Conservation (phyloP, 2,888 invertebrate genomes). For the Petrolisthes manimaculis region DNA sequence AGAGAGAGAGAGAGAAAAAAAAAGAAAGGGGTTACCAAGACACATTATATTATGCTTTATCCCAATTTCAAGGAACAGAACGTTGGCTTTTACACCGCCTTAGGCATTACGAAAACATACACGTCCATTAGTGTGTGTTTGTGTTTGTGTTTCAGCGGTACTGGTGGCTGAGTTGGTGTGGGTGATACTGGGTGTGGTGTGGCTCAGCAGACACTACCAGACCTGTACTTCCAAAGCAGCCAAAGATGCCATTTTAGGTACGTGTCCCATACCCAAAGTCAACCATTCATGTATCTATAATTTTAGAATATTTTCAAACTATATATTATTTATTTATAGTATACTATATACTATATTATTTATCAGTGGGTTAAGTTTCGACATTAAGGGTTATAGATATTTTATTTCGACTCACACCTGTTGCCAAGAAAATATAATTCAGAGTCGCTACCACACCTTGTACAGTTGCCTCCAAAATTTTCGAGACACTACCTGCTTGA, state of each 20-base stretch:
- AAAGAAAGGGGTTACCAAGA: not conserved
- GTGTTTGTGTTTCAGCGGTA: constrained; percentile 40
- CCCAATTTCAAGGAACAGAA: no score
- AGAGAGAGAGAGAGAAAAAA: not conserved
- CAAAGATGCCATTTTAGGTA: constrained; percentile 63
- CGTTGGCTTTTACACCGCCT: no score
- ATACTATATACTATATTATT: no score
- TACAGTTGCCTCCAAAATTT: no score
- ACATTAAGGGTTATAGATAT: not conserved
- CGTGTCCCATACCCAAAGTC: constrained; percentile 3
- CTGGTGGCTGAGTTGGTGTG: constrained; percentile 64
- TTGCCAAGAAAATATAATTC: no score
- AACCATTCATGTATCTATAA: not conserved
- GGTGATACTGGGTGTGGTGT: constrained; percentile 64
- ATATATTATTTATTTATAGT: no score
- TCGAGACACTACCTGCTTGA: no score
- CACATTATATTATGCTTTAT: not conserved
- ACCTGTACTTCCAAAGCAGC: constrained; percentile 57
- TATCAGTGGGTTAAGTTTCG: not conserved
- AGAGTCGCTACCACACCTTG: no score
- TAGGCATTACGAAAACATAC: no score
- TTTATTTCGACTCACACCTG: no score
- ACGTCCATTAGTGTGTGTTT: not conserved
- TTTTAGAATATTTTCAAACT: not conserved
- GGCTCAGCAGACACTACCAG: constrained; percentile 62